These are phyloP conservation scores for Acronicta leporina DNA, from an alignment of 2,888 invertebrate genomes.

Conservation along the genomic window DNA sequence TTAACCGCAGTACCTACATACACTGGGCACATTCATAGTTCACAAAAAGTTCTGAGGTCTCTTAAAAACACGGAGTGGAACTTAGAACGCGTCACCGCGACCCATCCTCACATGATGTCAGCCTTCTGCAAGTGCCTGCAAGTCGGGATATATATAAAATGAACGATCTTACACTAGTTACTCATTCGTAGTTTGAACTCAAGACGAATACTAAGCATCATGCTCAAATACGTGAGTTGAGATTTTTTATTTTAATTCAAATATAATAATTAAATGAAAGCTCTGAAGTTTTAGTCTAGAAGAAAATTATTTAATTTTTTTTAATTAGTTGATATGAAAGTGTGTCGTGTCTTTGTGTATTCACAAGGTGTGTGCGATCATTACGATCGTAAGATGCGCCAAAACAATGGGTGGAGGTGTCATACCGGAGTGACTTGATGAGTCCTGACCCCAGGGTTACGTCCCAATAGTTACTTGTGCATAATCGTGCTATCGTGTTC, in stretches of 20 bases:
- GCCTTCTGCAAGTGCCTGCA: conserved; percentile 77
- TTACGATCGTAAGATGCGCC: conserved; percentile 43
- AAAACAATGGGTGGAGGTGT: conserved; percentile 62
- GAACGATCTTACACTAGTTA: conserved; percentile 80
- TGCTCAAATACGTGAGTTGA: conserved; percentile 87
- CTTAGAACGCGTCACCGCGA: conserved; percentile 62
- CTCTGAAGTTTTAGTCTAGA: conserved; percentile 46
- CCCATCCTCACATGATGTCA: conserved; percentile 83
- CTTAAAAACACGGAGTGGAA: conserved; percentile 60
- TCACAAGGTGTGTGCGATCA: conserved; percentile 41
- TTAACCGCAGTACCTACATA: conserved; percentile 32
- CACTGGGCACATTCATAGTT: conserved; percentile 59
- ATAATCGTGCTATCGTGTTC: conserved; percentile 24
- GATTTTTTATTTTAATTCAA: conserved; percentile 47
- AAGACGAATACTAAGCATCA: conserved; percentile 83
- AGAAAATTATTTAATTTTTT: conserved; percentile 38
- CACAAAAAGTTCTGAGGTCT: conserved; percentile 70
- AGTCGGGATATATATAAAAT: conserved; percentile 84
- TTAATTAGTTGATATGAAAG: conserved; percentile 64
- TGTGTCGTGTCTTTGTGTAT: conserved; percentile 66
- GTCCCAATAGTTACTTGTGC: conserved; percentile 27
- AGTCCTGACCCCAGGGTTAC: conserved; percentile 46
- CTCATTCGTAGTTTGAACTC: conserved; percentile 88
- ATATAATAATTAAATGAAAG: conserved; percentile 54
- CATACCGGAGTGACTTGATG: conserved; percentile 54